Conservation (phyloP, 2,888 invertebrate genomes). For the Lamellibrachia columna region DNA sequence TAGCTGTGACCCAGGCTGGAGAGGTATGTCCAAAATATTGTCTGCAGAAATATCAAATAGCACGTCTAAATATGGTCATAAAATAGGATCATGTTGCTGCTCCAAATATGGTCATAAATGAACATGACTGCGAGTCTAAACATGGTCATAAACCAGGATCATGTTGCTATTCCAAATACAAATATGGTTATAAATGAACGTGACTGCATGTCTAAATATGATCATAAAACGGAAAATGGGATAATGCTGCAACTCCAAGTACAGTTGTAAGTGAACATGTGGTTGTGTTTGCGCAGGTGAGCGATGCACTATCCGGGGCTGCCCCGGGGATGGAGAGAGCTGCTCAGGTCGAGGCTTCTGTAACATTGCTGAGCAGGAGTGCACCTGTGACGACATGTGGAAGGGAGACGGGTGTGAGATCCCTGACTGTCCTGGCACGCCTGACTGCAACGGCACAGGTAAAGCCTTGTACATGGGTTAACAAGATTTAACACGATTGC, state of each 20-base stretch:
- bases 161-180: too few species aligned
- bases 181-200: background rate
- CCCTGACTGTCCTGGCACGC: slow-evolving; percentile 50
- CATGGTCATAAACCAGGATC: too few species aligned
- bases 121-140: too few species aligned
- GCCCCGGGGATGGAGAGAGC: slow-evolving; percentile 46
- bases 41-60: background rate
- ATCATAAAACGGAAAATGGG: background rate
- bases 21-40: slow-evolving; percentile 44
- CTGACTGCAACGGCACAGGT: slow-evolving; percentile 48
- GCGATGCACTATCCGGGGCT: slow-evolving; percentile 46
- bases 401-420: slow-evolving; percentile 47
- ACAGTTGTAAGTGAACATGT: background rate
- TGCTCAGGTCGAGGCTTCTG: slow-evolving; percentile 50
- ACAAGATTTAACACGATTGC: background rate
- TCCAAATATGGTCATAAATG: background rate
- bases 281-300: slow-evolving; percentile 38
- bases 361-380: slow-evolving; percentile 45
- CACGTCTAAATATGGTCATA: background rate
- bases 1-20: slow-evolving; percentile 47
- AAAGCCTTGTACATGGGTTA: background rate
- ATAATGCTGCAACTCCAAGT: background rate
- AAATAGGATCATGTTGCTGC: background rate
- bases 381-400: slow-evolving; percentile 47
- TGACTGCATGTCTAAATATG: background rate